These are phyloP conservation scores for Achlya flavicornis DNA, from an alignment of 2,888 invertebrate species.

Conservation along the genomic window DNA sequence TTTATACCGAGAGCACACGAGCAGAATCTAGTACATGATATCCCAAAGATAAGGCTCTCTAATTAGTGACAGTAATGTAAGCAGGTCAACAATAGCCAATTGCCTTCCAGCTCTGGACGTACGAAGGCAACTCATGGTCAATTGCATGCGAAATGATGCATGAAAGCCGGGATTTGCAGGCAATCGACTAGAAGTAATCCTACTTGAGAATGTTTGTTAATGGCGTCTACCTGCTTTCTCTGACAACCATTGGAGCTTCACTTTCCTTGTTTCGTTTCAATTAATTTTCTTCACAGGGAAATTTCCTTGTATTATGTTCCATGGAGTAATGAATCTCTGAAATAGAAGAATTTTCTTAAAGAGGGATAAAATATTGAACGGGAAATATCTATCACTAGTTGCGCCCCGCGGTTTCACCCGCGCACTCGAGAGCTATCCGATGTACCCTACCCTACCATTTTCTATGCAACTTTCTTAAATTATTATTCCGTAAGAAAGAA, in stretches of 20 bases:
- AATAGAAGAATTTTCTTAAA: too few relatives aligned
- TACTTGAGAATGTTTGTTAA: conserved; percentile 9
- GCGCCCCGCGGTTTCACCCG: too few relatives aligned
- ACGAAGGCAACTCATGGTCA: neutral
- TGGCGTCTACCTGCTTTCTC: neutral
- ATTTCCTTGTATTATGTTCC: neutral
- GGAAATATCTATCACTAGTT: too few relatives aligned
- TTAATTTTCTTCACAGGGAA: neutral
- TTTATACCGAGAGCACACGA: too few relatives aligned
- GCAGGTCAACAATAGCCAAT: neutral
- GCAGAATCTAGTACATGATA: too few relatives aligned
- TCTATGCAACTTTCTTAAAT: too few relatives aligned
- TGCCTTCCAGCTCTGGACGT: neutral
- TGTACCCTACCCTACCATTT: too few relatives aligned
- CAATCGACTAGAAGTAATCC: conserved; percentile 7
- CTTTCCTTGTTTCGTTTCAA: neutral
- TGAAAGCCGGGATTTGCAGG: conserved; percentile 9
- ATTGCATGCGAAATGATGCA: conserved; percentile 14
- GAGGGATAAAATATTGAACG: too few relatives aligned
- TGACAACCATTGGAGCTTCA: neutral
- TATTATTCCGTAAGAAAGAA: too few relatives aligned
- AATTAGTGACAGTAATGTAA: neutral
- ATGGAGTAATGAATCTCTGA: too few relatives aligned
- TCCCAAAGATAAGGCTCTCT: too few relatives aligned
- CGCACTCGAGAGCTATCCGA: too few relatives aligned